Evolutionary conservation across 2,888 invertebrate genomes (phyloP).

Genomic region (Cheilosia pagana): DNA sequence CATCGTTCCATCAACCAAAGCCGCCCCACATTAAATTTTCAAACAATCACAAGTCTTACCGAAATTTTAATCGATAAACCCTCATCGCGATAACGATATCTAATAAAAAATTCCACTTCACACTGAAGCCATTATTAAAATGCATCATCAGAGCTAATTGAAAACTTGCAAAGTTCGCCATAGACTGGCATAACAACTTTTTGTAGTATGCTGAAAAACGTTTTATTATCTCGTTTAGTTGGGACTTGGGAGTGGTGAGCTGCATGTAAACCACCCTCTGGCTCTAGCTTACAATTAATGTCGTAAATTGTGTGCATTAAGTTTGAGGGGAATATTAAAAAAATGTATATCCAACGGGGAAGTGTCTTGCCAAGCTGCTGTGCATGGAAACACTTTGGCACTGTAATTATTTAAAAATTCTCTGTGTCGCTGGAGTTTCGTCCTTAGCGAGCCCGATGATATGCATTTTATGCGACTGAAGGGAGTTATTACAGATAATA

Average conservation of each 20-base stretch:
- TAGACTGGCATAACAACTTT: background rate
- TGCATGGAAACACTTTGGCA: slow-evolving; percentile 6
- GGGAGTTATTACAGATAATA: background rate
- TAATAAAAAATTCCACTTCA: background rate
- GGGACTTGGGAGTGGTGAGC: background rate
- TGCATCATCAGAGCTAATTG: slow-evolving; percentile 13
- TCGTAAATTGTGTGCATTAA: slow-evolving; percentile 10
- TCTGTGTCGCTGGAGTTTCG: background rate
- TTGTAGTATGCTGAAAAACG: background rate
- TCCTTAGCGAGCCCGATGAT: background rate
- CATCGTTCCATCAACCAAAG: background rate
- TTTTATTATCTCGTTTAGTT: background rate
- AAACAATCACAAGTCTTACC: background rate
- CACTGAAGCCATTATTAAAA: slow-evolving; percentile 1
- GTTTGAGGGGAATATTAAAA: slow-evolving; percentile 5
- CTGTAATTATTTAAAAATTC: background rate
- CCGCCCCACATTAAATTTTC: background rate
- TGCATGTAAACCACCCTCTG: background rate
- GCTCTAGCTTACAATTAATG: background rate
- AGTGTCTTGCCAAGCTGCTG: background rate
- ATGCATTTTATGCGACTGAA: background rate
- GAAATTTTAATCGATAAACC: background rate
- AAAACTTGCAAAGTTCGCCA: slow-evolving; percentile 16
- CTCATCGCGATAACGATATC: background rate
- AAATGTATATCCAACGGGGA: background rate